phyloP scores from a whole-genome alignment of 2,888 invertebrate species.

The Branchellion lobata region DNA sequence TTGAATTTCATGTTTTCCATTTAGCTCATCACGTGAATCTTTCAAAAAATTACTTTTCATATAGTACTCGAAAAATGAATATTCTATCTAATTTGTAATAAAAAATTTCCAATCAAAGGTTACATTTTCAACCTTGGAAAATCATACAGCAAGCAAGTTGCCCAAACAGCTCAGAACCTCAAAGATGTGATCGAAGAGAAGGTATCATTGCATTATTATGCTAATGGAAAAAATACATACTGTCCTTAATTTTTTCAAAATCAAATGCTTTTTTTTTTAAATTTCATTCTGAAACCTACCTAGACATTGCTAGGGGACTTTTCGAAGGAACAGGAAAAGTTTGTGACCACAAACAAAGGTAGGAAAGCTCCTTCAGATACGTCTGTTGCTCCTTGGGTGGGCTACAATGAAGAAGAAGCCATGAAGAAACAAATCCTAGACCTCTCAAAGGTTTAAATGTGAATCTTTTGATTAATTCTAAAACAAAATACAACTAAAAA shows the following conservation, averaged over 20 bases:
- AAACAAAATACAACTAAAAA: too few species aligned
- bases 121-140: conserved; percentile 52
- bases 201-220: conserved; percentile 47
- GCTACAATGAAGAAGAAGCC: conserved; percentile 87
- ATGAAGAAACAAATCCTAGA: conserved; percentile 93
- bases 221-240: not conserved
- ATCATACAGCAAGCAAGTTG: conserved; percentile 71
- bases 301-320: conserved; percentile 93
- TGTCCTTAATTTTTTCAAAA: not conserved
- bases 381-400: conserved; percentile 84
- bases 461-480: too few species aligned
- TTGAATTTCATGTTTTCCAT: not conserved
- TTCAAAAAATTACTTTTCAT: not conserved
- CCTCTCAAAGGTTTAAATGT: conserved; percentile 75
- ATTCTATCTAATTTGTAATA: not conserved
- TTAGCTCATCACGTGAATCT: not conserved
- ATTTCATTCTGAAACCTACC: not conserved
- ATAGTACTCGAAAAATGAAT: not conserved
- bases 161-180: conserved; percentile 85
- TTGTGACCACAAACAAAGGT: conserved; percentile 81
- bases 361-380: conserved; percentile 63
- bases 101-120: too few species aligned
- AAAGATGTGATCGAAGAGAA: conserved; percentile 95
- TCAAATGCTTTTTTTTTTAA: not conserved
- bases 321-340: conserved; percentile 93